Evolutionary conservation across 2,113 vertebrate species (phyloP).

Genomic region (Amazona guildingii): DNA sequence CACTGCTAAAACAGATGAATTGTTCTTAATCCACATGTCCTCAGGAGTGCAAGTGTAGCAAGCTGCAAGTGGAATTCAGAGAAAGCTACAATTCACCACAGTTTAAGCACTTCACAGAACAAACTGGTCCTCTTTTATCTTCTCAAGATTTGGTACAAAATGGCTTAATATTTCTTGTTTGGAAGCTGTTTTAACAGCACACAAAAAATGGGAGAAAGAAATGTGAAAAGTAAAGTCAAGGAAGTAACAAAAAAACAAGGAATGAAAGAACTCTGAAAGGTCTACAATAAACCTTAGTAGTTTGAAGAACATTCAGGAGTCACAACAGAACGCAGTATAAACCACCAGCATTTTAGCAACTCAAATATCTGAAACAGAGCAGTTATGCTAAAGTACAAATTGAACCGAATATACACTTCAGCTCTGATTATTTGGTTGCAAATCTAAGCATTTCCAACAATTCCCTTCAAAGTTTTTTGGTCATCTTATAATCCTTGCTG

Average conservation of each 20-base stretch:
- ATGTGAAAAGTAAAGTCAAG: neutral
- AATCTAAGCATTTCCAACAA: neutral
- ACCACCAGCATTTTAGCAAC: neutral
- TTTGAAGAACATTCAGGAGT: neutral
- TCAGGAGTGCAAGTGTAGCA: neutral
- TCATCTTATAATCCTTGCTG: neutral
- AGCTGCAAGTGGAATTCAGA: neutral
- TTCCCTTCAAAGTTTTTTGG: neutral
- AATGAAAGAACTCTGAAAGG: neutral
- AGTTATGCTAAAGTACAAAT: neutral
- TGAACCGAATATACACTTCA: neutral
- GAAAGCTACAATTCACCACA: neutral
- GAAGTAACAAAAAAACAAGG: neutral
- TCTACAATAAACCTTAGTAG: neutral
- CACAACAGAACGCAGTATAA: neutral
- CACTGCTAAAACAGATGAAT: neutral
- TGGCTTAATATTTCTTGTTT: neutral
- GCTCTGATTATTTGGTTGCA: neutral
- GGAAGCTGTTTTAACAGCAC: neutral
- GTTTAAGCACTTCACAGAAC: neutral
- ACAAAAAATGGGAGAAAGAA: neutral
- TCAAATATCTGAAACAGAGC: neutral
- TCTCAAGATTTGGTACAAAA: neutral
- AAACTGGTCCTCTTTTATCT: neutral
- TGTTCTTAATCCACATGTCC: neutral